Evolutionary conservation across 2,888 invertebrate species (phyloP).

Genomic region (Dione vanillae): DNA sequence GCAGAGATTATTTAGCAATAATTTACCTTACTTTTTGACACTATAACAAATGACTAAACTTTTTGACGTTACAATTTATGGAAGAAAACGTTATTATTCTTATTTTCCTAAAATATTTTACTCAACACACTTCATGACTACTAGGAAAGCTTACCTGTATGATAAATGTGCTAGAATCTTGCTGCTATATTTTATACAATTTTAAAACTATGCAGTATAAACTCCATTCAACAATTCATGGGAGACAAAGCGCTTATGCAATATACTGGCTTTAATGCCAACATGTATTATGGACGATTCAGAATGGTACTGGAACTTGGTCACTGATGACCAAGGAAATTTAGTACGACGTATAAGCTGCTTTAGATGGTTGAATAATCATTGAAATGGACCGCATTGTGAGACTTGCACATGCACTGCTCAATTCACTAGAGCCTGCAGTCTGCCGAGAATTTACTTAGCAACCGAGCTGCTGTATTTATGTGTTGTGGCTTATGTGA

Average conservation of each 20-base stretch:
- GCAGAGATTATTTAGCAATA: neutral
- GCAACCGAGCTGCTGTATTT: conserved; percentile 43
- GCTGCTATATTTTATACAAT: conserved; percentile 3
- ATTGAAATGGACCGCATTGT: conserved; percentile 59
- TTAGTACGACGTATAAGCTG: conserved; percentile 58
- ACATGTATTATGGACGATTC: conserved; percentile 47
- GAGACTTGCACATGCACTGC: conserved; percentile 53
- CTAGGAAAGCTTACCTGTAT: conserved; percentile 8
- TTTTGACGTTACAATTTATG: neutral
- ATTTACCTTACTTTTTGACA: neutral
- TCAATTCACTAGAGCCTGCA: conserved; percentile 54
- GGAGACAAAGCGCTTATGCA: conserved; percentile 39
- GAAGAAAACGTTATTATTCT: neutral
- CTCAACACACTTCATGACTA: neutral
- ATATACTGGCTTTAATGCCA: conserved; percentile 41
- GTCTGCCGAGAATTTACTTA: conserved; percentile 52
- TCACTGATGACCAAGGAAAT: conserved; percentile 51
- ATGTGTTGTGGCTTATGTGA: conserved; percentile 33
- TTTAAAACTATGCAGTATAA: conserved; percentile 24
- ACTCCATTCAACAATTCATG: conserved; percentile 34
- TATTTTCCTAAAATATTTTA: conserved; percentile 2
- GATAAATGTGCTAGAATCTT: conserved; percentile 8
- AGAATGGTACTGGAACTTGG: conserved; percentile 48
- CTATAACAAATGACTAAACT: conserved; percentile 3
- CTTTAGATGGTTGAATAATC: conserved; percentile 67